A percentile compares a stretch with the other conserved stretches of the same genome.
phyloP scores from a whole-genome alignment of 1,140 invertebrate species.

The Tetramorium simillimum region DNA sequence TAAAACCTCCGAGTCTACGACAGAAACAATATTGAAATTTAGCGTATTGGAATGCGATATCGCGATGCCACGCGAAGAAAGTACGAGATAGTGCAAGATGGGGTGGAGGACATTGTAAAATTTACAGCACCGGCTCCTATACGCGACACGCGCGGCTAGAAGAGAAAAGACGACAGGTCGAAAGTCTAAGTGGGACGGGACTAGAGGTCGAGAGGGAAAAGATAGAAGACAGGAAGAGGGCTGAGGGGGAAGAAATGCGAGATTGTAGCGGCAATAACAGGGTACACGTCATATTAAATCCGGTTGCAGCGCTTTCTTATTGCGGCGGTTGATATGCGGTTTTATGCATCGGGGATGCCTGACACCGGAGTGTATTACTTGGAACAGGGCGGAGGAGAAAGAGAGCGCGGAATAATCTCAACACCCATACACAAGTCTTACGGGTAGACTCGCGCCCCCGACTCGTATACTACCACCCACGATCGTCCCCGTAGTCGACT shows the following conservation, averaged over 20 bases:
- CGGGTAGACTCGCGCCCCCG: neutral
- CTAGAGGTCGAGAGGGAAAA: neutral
- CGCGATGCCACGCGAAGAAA: neutral
- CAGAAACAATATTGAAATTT: slow-evolving; percentile 62
- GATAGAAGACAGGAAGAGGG: neutral
- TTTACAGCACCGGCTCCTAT: slow-evolving; percentile 10
- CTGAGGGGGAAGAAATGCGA: slow-evolving; percentile 56
- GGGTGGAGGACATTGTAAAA: slow-evolving; percentile 37
- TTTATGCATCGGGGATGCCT: slow-evolving; percentile 60
- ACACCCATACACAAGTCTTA: neutral
- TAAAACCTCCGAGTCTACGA: slow-evolving; percentile 53
- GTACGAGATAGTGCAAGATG: neutral
- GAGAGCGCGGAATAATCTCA: slow-evolving; percentile 62
- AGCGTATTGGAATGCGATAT: slow-evolving; percentile 9
- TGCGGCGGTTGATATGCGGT: slow-evolving; percentile 67
- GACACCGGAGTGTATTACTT: slow-evolving; percentile 65
- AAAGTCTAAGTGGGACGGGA: neutral
- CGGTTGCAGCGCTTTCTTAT: slow-evolving; percentile 74
- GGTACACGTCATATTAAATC: slow-evolving; percentile 77
- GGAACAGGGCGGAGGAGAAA: slow-evolving; percentile 34
- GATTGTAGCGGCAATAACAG: slow-evolving; percentile 72
- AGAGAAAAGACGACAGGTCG: slow-evolving; percentile 15
- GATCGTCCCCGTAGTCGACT: slow-evolving; percentile 6
- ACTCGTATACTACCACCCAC: neutral
- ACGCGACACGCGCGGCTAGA: neutral